Conservation (phyloP, 2,113 vertebrate species). For the Hippoglossus stenolepis region DNA sequence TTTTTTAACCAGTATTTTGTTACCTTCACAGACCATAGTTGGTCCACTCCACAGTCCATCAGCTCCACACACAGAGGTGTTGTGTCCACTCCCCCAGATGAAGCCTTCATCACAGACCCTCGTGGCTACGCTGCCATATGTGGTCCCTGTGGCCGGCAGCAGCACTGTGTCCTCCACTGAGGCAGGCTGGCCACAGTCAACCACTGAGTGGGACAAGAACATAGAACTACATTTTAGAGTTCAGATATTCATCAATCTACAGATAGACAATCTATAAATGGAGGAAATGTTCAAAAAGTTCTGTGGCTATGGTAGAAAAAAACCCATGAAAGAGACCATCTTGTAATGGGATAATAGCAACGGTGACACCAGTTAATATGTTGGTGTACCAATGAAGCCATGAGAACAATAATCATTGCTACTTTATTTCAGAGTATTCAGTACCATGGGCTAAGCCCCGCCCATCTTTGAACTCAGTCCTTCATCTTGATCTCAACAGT, state of each 20-base stretch:
- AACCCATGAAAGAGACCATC: too few species aligned
- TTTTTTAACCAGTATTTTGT: slow-evolving; percentile 4
- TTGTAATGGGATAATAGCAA: neutral
- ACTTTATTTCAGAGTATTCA: neutral
- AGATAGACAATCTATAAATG: too few species aligned
- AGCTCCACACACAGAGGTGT: slow-evolving; percentile 73
- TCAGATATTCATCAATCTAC: too few species aligned
- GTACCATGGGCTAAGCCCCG: too few species aligned
- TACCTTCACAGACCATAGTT: slow-evolving; percentile 83
- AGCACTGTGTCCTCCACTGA: slow-evolving; percentile 32
- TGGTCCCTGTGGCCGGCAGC: slow-evolving; percentile 64
- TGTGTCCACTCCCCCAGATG: slow-evolving; percentile 68
- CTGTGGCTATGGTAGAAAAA: too few species aligned
- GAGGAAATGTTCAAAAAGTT: too few species aligned
- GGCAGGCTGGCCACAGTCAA: slow-evolving; percentile 79
- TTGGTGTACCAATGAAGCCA: neutral
- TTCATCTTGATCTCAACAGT: neutral
- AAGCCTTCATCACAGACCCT: slow-evolving; percentile 79
- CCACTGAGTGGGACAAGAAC: slow-evolving; percentile 45
- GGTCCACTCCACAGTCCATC: slow-evolving; percentile 77
- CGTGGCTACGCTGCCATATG: slow-evolving; percentile 61
- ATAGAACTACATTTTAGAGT: neutral
- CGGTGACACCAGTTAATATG: neutral
- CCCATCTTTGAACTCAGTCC: neutral
- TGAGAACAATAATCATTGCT: neutral